A percentile compares a stretch with the other conserved stretches of the same genome.
Evolutionary conservation across 2,888 invertebrate genomes (phyloP).

Genomic region (Pandemis corylana): DNA sequence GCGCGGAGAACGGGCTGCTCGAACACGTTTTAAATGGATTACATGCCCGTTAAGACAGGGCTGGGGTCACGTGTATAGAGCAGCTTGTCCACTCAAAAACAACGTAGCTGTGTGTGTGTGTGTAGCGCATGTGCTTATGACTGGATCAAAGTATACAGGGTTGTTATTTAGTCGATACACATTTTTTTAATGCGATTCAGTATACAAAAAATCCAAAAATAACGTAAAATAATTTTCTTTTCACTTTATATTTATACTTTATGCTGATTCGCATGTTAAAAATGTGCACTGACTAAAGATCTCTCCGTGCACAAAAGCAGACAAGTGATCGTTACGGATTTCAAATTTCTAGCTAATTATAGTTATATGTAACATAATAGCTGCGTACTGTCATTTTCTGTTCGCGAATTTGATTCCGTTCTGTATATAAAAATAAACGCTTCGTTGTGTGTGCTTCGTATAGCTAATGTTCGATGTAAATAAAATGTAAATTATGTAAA

Average conservation of each 20-base stretch:
- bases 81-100: not conserved
- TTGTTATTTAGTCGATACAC: not conserved
- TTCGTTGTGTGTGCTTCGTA: constrained; percentile 55
- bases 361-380: constrained; percentile 43
- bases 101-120: not conserved
- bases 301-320: not conserved
- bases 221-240: too few species aligned
- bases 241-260: too few species aligned
- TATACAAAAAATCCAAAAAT: not conserved
- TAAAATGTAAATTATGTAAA: constrained; percentile 72
- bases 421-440: constrained; percentile 54
- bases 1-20: too few species aligned
- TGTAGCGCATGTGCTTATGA: not conserved
- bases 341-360: constrained; percentile 18
- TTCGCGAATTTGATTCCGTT: constrained; percentile 45
- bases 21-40: too few species aligned
- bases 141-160: not conserved
- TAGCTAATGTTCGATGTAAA: constrained; percentile 55
- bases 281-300: not conserved
- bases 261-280: not conserved
- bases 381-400: constrained; percentile 41
- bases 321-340: constrained; percentile 22
- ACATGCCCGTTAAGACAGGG: too few species aligned
- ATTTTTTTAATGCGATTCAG: not conserved
- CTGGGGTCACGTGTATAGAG: too few species aligned